Conservation (phyloP, 1,140 invertebrate species). For the Campoletis sonorensis region DNA sequence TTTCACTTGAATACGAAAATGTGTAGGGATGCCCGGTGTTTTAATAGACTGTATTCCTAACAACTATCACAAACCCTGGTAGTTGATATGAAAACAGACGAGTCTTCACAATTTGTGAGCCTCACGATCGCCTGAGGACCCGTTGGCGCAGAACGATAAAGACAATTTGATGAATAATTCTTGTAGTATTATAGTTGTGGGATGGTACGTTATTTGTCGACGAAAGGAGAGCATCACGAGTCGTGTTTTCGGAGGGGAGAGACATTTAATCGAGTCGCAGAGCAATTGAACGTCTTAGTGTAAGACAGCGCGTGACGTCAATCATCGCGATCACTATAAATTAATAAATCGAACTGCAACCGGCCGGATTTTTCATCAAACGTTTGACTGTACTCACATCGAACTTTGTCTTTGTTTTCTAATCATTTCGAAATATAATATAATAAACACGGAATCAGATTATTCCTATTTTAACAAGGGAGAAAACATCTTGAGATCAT, state of each 20-base stretch:
- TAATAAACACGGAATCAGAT: not conserved
- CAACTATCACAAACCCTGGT: not conserved
- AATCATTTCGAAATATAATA: not conserved
- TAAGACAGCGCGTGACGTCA: constrained; percentile 5
- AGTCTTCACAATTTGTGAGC: not conserved
- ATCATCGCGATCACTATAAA: constrained; percentile 19
- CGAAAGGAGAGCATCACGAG: constrained; percentile 20
- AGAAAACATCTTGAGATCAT: not conserved
- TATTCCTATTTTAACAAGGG: too few species aligned
- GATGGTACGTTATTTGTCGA: constrained; percentile 12
- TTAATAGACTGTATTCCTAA: not conserved
- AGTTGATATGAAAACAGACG: not conserved
- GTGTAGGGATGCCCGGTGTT: not conserved
- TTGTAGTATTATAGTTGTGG: constrained; percentile 14
- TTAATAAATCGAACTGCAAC: constrained; percentile 28
- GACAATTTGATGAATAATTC: constrained; percentile 33
- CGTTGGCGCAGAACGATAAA: constrained; percentile 23
- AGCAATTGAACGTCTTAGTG: constrained; percentile 21
- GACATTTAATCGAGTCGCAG: constrained; percentile 1
- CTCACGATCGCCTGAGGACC: not conserved
- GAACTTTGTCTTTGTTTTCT: not conserved
- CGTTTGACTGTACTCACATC: not conserved
- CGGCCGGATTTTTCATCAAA: not conserved
- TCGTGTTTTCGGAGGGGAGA: not conserved
- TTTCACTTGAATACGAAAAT: not conserved